Conservation (phyloP, 2,888 invertebrate species). For the Lithophane socia region DNA sequence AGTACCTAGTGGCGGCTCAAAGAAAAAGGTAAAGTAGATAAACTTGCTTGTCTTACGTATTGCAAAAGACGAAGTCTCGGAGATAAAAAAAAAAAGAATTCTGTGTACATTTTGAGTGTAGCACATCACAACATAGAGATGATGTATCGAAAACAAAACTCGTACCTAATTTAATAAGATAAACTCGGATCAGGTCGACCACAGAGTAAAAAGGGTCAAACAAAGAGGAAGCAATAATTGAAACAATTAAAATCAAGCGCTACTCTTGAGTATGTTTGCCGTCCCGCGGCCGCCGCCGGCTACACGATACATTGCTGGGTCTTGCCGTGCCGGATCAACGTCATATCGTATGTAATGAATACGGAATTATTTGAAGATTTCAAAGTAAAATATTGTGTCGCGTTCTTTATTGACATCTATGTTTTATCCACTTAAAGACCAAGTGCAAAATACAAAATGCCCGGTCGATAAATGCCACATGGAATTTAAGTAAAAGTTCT, state of each 20-base stretch:
- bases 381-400: neutral
- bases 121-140: neutral
- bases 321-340: neutral
- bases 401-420: neutral
- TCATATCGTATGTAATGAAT: neutral
- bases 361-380: neutral
- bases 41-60: too few relatives aligned
- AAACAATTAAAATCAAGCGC: conserved; percentile 25
- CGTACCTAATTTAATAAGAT: neutral
- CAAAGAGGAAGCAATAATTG: conserved; percentile 35
- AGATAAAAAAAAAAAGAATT: too few relatives aligned
- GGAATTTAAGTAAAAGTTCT: neutral
- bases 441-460: too few relatives aligned
- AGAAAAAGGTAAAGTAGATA: neutral
- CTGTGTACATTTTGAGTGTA: too few relatives aligned
- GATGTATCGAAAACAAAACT: neutral
- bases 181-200: neutral
- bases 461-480: too few relatives aligned
- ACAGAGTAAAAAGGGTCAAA: neutral
- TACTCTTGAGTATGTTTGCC: neutral
- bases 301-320: neutral
- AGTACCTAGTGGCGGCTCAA: neutral
- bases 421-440: too few relatives aligned
- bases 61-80: neutral
- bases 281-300: neutral